phyloP scores from a whole-genome alignment of 2,113 vertebrate genomes.

The Takifugu flavidus region DNA sequence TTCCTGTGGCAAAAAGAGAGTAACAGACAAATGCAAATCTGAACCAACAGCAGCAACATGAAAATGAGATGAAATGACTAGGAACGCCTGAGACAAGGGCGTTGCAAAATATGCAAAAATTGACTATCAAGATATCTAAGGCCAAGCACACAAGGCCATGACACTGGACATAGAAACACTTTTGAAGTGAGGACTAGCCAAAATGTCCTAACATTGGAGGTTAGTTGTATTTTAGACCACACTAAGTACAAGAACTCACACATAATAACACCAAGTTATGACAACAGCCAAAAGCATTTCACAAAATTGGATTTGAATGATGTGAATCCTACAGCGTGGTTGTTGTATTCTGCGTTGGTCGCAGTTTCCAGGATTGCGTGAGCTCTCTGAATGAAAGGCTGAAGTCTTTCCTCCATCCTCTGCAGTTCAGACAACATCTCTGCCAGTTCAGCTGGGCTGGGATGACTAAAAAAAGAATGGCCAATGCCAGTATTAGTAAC shows the following conservation, averaged over 20 bases:
- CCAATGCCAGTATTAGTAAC: not conserved
- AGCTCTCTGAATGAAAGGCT: conserved; percentile 86
- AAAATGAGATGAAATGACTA: too few relatives aligned
- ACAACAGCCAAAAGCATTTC: not conserved
- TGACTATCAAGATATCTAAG: too few relatives aligned
- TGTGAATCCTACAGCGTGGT: conserved; percentile 78
- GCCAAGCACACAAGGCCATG: too few relatives aligned
- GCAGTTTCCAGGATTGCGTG: conserved; percentile 84
- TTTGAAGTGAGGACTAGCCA: too few relatives aligned
- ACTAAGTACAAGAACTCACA: too few relatives aligned
- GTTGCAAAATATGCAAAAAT: too few relatives aligned
- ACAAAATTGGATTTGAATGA: not conserved
- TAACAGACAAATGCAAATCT: not conserved
- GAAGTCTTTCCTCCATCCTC: conserved; percentile 81
- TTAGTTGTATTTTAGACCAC: too few relatives aligned
- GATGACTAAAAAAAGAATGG: conserved; percentile 71
- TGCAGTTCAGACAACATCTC: conserved; percentile 85
- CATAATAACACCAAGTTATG: too few relatives aligned
- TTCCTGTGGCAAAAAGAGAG: conserved; percentile 64
- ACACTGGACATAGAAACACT: too few relatives aligned
- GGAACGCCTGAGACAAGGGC: too few relatives aligned
- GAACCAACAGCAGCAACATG: too few relatives aligned
- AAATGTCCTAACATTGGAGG: too few relatives aligned
- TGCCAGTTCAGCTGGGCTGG: conserved; percentile 82
- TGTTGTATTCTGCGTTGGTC: conserved; percentile 82